Evolutionary conservation across 2,113 vertebrate species (phyloP).

Genomic region (Electrona antarctica): DNA sequence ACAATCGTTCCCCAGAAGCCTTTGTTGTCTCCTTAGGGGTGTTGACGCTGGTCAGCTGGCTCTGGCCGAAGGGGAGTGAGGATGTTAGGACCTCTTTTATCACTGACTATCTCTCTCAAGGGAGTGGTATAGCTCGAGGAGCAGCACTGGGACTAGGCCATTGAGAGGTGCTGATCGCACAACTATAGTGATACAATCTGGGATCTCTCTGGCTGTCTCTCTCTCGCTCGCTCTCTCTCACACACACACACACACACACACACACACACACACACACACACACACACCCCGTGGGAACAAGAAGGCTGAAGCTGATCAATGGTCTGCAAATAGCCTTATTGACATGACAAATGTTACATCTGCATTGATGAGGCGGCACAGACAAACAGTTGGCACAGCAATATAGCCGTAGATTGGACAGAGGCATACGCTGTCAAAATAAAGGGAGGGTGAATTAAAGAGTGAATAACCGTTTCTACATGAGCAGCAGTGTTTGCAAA

Average conservation of each 20-base stretch:
- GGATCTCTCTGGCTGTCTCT: slow-evolving; percentile 43
- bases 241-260: slow-evolving; percentile 30
- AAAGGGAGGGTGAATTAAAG: too few relatives aligned
- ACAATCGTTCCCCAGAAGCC: slow-evolving; percentile 1
- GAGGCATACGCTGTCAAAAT: neutral
- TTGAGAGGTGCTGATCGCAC: slow-evolving; percentile 31
- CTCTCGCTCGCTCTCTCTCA: slow-evolving; percentile 17
- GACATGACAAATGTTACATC: slow-evolving; percentile 74
- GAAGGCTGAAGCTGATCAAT: slow-evolving; percentile 65
- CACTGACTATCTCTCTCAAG: slow-evolving; percentile 51
- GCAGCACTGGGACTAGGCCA: slow-evolving; percentile 25
- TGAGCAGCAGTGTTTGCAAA: neutral
- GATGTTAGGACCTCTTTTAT: slow-evolving; percentile 58
- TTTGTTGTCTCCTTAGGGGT: slow-evolving; percentile 16
- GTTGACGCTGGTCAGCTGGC: slow-evolving; percentile 39
- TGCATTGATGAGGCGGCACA: slow-evolving; percentile 61
- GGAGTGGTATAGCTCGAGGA: slow-evolving; percentile 39
- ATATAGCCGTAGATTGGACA: slow-evolving; percentile 1
- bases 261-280: slow-evolving; percentile 30
- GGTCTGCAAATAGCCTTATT: slow-evolving; percentile 73
- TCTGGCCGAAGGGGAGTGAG: slow-evolving; percentile 34
- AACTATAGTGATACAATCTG: slow-evolving; percentile 61
- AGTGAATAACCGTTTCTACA: too few relatives aligned
- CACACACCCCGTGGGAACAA: slow-evolving; percentile 28
- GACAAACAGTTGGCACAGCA: slow-evolving; percentile 46